Evolutionary conservation across 2,888 invertebrate genomes (phyloP), one percentile per base, ranked within the genome.

Genomic region (Mamestra brassicae): DNA sequence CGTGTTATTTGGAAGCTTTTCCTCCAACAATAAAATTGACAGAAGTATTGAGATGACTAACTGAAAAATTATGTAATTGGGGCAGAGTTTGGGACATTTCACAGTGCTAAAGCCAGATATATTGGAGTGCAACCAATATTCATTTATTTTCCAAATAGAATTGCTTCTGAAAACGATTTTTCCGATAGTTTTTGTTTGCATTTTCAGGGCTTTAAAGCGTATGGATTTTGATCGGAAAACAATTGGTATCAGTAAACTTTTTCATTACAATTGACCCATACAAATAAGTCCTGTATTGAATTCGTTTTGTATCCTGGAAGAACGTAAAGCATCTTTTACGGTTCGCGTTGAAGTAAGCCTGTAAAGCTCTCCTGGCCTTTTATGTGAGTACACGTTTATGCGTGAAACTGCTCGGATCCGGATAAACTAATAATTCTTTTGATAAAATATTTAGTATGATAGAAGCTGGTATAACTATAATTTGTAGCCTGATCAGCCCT

Each of bases 21-120:
- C 50, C 38, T 4, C 2, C 5, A 15, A 17, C 45, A 58, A 26
- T 79, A 36, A 36, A 62, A 70, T 50, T 63, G 58, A 47, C 47
- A 54, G 36, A 61, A 57, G 6, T 47, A 50, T 52, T 10, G 5
- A 62, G 61, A 50, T 58, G 34, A 58, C 34, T 64, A 55, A 63
- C 64, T 66, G 63, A 74, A 71, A 81, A 75, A 75, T 78, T 82
- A 85, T 82, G 71, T 85, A 82, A 82, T 74, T 78, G 67, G 69
- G 58, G 50, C 70, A 11, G 36, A 26, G 38, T 57, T 38, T 38
- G 42, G 65, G 36, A 38, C 42, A 54, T 52, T 63, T 67, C 45
- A 17, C 42, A 38, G 15, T 57, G 26, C 55, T 62, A 45, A 13
- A 73, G 50, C 10, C 55, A n/a, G 58, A 50, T 52, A 50, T 42